A percentile compares a stretch with the other conserved stretches of the same genome.
Conservation (phyloP, 2,113 vertebrate species). For the Erythrocercus mccallii region DNA sequence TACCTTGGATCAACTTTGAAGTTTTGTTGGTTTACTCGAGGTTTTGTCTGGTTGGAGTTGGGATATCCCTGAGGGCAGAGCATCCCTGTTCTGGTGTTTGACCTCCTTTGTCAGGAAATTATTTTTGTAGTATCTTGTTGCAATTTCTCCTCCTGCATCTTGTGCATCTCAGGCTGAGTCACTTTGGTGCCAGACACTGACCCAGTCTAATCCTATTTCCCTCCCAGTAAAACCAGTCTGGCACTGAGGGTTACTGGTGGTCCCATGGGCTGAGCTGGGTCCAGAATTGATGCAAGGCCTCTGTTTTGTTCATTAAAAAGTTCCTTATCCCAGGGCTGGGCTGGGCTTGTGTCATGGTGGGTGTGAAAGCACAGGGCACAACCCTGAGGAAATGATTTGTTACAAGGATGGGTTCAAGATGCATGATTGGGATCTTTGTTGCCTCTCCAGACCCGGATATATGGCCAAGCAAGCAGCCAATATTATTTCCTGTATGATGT, state of each 20-base stretch:
- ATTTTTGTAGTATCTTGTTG: not conserved
- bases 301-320: fast-evolving
- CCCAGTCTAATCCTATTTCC: not conserved
- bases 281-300: not conserved
- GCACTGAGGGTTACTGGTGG: not conserved
- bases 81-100: not conserved
- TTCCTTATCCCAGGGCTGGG: fast-evolving
- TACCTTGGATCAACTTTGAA: not conserved
- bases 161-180: not conserved
- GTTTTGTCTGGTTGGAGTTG: not conserved
- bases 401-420: not conserved
- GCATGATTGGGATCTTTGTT: not conserved
- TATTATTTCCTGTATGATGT: not conserved
- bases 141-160: not conserved
- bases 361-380: not conserved
- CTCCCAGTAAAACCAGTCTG: not conserved
- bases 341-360: fast-evolving
- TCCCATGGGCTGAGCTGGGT: not conserved
- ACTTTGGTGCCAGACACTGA: not conserved
- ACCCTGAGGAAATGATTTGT: not conserved
- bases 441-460: not conserved
- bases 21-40: not conserved
- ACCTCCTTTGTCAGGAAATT: fast-evolving
- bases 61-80: not conserved
- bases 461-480: not conserved